Evolutionary conservation across 2,113 vertebrate species (phyloP), one percentile per base, ranked within the genome.

Genomic region (Enhydra lutris): DNA sequence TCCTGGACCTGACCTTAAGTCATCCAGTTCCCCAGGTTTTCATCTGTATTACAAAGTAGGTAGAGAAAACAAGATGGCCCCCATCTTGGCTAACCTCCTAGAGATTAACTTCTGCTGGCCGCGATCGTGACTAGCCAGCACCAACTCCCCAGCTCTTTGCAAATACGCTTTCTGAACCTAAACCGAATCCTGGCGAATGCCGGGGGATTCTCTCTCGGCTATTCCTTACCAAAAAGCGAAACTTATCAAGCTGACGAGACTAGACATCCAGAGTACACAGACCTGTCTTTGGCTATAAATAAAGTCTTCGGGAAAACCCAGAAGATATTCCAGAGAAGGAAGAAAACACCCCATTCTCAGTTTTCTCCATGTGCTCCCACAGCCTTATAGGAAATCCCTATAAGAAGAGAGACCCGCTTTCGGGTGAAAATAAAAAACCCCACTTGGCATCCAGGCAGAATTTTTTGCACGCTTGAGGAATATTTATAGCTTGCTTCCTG

Each of bases 401-500:
- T 13, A 23, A 50, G 80, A 34, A 47, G 79, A 4, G 2, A 1
- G 8, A n/a, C 24, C 26, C 8, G 67, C 61, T 91, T 88, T 42
- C 50, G 47, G 5, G 3, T 55, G 31, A 65, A 90, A 87, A 87
- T n/a, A 71, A 76, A 80, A 61, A 23, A 55, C 3, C n/a, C 80
- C 94, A 39, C 92, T 92, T 80, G 36, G 67, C 90, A 69, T 3
- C 4, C 23, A 8, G 50, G 96, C 86, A 18, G 52, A 89, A 34
- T 91, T 91, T 91, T 91, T 52, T 47, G 89, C 55, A 36, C 1
- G 63, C 95, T 93, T 73, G 86, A 39, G 85, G 95, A 93, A 92
- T 96, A 96, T 95, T 96, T 96, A 96, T 34, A 91, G 91, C 83
- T 86, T 71, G 42, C 29, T 55, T 94, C 94, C 67, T 31, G 3